These are phyloP conservation scores for Hemicordylus capensis DNA, from an alignment of 2,113 vertebrate species.

Conservation along the genomic window DNA sequence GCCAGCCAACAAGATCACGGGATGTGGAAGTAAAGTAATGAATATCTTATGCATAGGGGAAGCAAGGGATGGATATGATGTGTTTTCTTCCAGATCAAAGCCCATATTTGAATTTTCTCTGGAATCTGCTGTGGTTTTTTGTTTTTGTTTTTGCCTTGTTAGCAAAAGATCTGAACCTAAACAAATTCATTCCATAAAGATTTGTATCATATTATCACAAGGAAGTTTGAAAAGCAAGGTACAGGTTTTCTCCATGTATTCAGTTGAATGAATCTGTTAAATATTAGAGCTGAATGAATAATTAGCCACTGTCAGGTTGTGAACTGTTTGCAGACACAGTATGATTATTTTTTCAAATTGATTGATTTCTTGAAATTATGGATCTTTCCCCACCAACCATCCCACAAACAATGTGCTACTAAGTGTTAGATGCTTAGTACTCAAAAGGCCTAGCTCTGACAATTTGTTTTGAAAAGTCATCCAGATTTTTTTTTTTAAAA, in stretches of 20 bases:
- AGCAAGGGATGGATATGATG: background rate
- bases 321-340: background rate
- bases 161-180: background rate
- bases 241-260: background rate
- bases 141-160: constrained; percentile 1
- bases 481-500: background rate
- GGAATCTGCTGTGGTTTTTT: constrained; percentile 24
- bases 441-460: background rate
- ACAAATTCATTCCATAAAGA: constrained; percentile 6
- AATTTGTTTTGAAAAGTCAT: constrained; percentile 7
- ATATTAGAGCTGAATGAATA: constrained; percentile 29
- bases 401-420: background rate
- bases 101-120: constrained; percentile 16
- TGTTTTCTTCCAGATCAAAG: constrained; percentile 3
- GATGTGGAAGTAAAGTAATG: rapidly evolving
- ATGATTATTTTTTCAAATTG: constrained; percentile 11
- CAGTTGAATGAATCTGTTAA: constrained; percentile 1
- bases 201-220: background rate
- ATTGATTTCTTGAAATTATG: background rate
- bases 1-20: constrained; percentile 17
- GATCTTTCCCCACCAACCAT: background rate
- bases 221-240: background rate
- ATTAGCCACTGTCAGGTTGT: background rate
- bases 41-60: constrained; percentile 4
- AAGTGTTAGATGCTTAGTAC: background rate